Conservation (phyloP, 2,797 vertebrate species). For the Lepidocolaptes lacrymiger region DNA sequence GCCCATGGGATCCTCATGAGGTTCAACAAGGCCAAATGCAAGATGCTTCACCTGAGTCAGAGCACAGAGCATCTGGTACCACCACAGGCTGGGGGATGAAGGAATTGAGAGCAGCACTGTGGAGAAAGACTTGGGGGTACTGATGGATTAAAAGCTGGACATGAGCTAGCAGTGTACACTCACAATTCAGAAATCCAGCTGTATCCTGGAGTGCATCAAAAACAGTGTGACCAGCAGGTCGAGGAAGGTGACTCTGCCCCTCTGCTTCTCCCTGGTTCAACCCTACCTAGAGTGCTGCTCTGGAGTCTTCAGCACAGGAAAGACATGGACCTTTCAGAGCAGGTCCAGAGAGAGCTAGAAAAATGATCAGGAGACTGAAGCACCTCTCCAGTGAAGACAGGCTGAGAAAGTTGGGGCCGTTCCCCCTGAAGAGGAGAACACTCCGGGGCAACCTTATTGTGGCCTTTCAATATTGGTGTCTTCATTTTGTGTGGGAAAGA, state of each 20-base stretch:
- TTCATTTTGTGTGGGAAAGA: background rate
- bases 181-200: background rate
- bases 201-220: background rate
- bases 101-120: background rate
- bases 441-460: background rate
- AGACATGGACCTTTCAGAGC: background rate
- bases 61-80: background rate
- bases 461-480: background rate
- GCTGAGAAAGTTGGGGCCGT: background rate
- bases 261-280: background rate
- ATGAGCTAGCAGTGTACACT: background rate
- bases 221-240: accelerated
- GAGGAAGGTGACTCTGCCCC: background rate
- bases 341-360: background rate
- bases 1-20: background rate
- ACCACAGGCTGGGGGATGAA: background rate
- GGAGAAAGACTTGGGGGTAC: background rate
- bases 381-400: background rate
- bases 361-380: background rate
- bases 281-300: background rate
- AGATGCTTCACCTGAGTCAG: background rate
- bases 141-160: background rate
- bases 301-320: background rate
- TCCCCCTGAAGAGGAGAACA: background rate
- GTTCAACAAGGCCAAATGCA: background rate